Evolutionary conservation across 2,113 vertebrate genomes (phyloP).

Genomic region (Myotis davidii): DNA sequence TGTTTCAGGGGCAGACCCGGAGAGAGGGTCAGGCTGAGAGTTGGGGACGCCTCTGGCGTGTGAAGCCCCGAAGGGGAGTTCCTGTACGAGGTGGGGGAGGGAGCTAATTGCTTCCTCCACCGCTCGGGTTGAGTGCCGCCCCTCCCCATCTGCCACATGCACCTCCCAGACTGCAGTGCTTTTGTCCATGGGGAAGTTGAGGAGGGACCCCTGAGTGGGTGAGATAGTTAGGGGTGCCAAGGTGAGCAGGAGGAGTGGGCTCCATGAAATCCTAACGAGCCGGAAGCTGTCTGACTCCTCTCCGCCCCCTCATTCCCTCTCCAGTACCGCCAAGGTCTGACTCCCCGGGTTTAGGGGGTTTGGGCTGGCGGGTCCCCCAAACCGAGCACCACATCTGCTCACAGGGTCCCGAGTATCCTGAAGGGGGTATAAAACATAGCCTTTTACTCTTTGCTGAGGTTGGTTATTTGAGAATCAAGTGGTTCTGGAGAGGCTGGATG

Average conservation of each 20-base stretch:
- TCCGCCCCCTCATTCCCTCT: neutral
- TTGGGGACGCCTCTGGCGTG: neutral
- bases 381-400: neutral
- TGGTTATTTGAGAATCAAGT: slow-evolving; percentile 57
- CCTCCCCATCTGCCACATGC: neutral
- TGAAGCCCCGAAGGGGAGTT: slow-evolving; percentile 27
- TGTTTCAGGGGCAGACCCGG: neutral
- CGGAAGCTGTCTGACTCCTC: neutral
- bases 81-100: neutral
- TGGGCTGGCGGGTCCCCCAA: neutral
- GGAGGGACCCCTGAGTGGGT: neutral
- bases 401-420: neutral
- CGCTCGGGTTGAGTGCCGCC: neutral
- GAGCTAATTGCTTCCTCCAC: neutral
- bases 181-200: slow-evolving; percentile 33
- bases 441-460: neutral
- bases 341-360: neutral
- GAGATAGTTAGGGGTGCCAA: neutral
- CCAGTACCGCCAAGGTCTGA: neutral
- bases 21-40: neutral
- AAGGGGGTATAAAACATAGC: neutral
- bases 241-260: neutral
- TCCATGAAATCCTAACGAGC: neutral
- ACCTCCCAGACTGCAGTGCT: neutral
- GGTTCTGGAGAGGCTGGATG: slow-evolving; percentile 2